Base-by-base conservation (phyloP, 2,888 invertebrate species). In the Argynnis bischoffii region DNA sequence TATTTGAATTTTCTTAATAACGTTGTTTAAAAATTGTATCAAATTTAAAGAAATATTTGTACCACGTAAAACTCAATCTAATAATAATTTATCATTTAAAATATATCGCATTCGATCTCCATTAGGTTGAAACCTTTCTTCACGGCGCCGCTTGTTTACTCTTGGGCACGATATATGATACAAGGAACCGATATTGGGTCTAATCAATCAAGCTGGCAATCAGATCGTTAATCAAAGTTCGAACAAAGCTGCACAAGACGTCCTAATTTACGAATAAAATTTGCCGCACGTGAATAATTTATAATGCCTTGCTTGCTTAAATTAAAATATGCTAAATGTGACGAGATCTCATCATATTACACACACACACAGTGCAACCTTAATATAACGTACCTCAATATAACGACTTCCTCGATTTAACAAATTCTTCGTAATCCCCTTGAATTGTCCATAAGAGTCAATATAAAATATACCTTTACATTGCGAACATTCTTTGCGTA, bases 121-220 rank as follows among this genome's bases (percentile, higher is more conserved):
- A 65, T 69, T 69, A 65, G 46, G 55, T 56, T 69, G 53, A 69
- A 65, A 60, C 61, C 61, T 61, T 61, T 61, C 60, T 46, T 56
- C 64, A 69, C 65, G 60, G 59, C 50, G 57, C 48, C 56, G 64
- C 64, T 70, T 67, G 70, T 67, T 70, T 67, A 67, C 70, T 64
- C 70, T 61, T 64, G 60, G 67, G 64, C 31, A 64, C 70, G 61
- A 57, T 70, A 65, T 56, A 31, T 53, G 64, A 65, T 69, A 59
- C 59, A 59, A 59, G 59, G 26, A 48, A 64, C 65, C 67, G 65
- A 70, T 70, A 70, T 70, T 63, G 51, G 70, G 55, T 59, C 68
- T 66, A 67, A 70, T 68, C 65, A 70, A 70, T 70, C 70, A 70
- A 64, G 64, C 63, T 57, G 63, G 67, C 65, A 70, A 70, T 70